These are phyloP conservation scores for Teleogryllus oceanicus DNA, from an alignment of 2,888 invertebrate genomes.

Conservation along the genomic window DNA sequence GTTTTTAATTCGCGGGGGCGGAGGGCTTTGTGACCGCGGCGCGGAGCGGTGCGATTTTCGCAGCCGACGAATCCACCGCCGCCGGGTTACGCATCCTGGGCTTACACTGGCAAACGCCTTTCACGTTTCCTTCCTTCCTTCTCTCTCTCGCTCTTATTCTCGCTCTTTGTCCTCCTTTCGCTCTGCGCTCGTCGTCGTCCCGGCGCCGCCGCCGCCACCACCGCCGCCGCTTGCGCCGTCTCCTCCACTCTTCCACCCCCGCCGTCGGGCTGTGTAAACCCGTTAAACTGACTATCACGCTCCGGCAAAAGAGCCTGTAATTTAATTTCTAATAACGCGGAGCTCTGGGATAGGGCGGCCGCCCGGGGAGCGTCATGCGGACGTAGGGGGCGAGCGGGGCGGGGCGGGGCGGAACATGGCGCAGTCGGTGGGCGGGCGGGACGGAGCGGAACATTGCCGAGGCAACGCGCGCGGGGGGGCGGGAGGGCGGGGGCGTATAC, in stretches of 20 bases:
- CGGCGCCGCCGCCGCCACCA: neutral
- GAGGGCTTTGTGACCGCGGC: neutral
- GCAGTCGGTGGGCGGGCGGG: no score
- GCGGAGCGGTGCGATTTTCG: neutral
- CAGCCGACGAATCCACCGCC: constrained; percentile 22
- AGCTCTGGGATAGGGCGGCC: constrained; percentile 21
- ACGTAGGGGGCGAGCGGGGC: neutral
- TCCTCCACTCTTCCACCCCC: constrained; percentile 18
- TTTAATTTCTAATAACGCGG: constrained; percentile 34
- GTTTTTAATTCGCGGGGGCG: no score
- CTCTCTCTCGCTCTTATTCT: constrained; percentile 31
- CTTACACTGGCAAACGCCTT: no score
- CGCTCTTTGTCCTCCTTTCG: constrained; percentile 25
- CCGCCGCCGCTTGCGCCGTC: no score
- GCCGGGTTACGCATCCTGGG: neutral
- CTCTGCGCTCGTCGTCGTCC: neutral
- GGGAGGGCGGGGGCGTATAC: no score
- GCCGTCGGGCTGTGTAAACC: constrained; percentile 23
- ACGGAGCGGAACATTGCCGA: no score
- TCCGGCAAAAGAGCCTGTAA: constrained; percentile 32
- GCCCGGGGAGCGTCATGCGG: constrained; percentile 22
- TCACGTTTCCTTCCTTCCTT: no score
- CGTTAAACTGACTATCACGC: constrained; percentile 27
- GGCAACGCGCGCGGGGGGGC: no score
- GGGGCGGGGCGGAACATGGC: neutral